Conservation (phyloP, 2,888 invertebrate species). For the Hartigia nigra region DNA sequence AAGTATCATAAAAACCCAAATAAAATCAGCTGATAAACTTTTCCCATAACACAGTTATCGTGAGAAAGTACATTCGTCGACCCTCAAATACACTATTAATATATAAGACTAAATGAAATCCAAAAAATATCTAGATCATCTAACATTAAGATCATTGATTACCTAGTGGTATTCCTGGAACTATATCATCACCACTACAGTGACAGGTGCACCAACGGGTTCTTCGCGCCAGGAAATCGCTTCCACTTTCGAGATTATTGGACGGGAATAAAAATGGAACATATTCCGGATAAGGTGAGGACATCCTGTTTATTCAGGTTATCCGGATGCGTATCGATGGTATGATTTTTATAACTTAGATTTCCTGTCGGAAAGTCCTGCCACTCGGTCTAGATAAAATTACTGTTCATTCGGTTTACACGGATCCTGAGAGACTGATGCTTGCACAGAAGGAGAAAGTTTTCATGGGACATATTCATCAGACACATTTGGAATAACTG, state of each 20-base stretch:
- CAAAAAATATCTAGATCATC: background rate
- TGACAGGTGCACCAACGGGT: background rate
- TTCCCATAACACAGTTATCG: background rate
- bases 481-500: slow-evolving; percentile 26
- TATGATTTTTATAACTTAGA: background rate
- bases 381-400: background rate
- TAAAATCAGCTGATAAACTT: background rate
- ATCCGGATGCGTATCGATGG: background rate
- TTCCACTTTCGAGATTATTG: background rate
- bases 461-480: slow-evolving; percentile 27
- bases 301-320: background rate
- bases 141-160: background rate
- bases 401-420: background rate
- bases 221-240: background rate
- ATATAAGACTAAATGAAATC: background rate
- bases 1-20: background rate
- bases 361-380: background rate
- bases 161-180: background rate
- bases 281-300: background rate
- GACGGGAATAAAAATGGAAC: background rate
- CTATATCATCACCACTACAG: background rate
- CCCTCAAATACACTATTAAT: too few relatives aligned
- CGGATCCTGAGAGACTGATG: background rate
- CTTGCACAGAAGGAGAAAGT: slow-evolving; percentile 25
- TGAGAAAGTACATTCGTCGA: background rate